Evolutionary conservation across 2,797 vertebrate genomes (phyloP).

Genomic region (Siniperca undulata): DNA sequence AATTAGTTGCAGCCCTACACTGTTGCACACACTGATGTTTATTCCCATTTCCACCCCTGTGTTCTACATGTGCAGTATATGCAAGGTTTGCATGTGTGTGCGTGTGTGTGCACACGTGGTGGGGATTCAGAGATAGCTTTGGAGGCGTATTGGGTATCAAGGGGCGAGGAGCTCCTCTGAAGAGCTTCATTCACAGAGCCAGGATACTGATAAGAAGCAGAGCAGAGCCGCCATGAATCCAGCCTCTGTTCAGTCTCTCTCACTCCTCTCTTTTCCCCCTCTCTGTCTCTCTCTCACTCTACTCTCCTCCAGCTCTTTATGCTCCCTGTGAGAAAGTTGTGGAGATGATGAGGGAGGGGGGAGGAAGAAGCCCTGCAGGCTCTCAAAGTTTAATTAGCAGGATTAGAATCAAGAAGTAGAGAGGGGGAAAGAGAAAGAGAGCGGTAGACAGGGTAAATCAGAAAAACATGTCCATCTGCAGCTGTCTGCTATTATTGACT

Average conservation of each 20-base stretch:
- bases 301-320: conserved; percentile 85
- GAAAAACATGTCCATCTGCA: conserved; percentile 56
- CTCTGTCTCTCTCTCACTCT: conserved; percentile 26
- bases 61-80: conserved; percentile 35
- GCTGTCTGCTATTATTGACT: conserved; percentile 35
- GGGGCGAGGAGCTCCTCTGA: conserved; percentile 75
- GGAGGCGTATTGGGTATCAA: conserved; percentile 79
- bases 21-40: conserved; percentile 4
- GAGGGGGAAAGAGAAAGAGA: conserved; percentile 37
- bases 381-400: conserved; percentile 94
- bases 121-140: conserved; percentile 74
- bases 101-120: conserved; percentile 31
- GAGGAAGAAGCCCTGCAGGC: conserved; percentile 65
- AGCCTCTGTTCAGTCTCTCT: conserved; percentile 89
- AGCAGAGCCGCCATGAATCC: conserved; percentile 88
- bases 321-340: conserved; percentile 94
- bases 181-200: conserved; percentile 84
- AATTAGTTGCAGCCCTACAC: not conserved
- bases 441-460: conserved; percentile 21
- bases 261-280: conserved; percentile 47
- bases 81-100: conserved; percentile 40
- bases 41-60: not conserved
- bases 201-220: conserved; percentile 85
- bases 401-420: conserved; percentile 85
- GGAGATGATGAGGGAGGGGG: conserved; percentile 61